Evolutionary conservation across 2,797 vertebrate genomes (phyloP).

Genomic region (Petrocephalus schoutedeni): DNA sequence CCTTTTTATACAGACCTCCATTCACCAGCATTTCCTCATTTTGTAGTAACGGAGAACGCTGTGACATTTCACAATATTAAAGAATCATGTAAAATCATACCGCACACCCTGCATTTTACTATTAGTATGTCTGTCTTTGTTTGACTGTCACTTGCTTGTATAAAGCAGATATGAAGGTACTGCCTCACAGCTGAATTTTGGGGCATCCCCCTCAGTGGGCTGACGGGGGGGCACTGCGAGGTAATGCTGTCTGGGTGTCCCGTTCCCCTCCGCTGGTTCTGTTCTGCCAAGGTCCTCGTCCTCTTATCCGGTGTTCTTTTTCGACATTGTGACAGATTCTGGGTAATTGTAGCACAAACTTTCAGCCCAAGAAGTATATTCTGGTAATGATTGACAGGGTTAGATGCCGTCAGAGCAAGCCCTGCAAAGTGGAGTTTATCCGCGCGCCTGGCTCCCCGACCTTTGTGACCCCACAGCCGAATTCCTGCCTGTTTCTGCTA

Average conservation of each 20-base stretch:
- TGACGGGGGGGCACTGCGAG: not conserved
- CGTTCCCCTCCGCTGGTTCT: not conserved
- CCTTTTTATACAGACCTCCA: not conserved
- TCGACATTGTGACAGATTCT: not conserved
- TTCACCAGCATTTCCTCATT: not conserved
- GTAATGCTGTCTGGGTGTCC: not conserved
- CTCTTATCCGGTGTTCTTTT: not conserved
- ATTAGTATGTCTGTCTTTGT: not conserved
- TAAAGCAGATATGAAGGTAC: not conserved
- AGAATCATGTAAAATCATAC: not conserved
- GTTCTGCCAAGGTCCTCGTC: not conserved
- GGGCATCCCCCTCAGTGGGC: not conserved
- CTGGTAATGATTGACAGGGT: constrained; percentile 16
- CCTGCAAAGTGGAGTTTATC: not conserved
- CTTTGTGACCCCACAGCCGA: not conserved
- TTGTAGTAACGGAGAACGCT: not conserved
- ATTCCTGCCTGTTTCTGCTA: not conserved
- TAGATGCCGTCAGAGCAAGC: not conserved
- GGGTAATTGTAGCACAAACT: not conserved
- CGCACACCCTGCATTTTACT: not conserved
- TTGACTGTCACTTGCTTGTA: not conserved
- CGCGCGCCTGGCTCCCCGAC: not conserved
- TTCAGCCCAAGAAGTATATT: not conserved
- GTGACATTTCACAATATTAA: not conserved
- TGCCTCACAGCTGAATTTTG: not conserved